Percentiles rank a stretch among this genome's conserved stretches.
These are phyloP conservation scores for Cacoxenus indagator DNA, from an alignment of 2,888 invertebrate genomes.

Conservation along the genomic window DNA sequence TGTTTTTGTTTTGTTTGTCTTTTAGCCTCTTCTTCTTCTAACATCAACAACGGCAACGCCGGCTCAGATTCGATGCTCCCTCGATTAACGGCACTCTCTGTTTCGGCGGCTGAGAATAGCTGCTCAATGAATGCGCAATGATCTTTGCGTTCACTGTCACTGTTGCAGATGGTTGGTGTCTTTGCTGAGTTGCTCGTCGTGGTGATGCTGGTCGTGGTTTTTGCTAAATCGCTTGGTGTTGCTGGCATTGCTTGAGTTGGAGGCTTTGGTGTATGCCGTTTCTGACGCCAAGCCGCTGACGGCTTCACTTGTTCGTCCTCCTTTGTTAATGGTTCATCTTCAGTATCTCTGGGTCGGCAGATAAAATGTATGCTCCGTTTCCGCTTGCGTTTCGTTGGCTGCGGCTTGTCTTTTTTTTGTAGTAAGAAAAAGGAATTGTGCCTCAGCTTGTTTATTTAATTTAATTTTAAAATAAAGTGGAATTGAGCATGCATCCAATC, in stretches of 20 bases:
- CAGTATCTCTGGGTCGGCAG: conserved; percentile 29
- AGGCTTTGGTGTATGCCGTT: conserved; percentile 48
- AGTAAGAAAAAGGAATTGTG: neutral
- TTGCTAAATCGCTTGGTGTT: neutral
- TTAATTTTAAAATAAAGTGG: neutral
- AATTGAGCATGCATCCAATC: neutral
- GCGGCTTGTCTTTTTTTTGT: neutral
- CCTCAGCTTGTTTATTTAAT: neutral
- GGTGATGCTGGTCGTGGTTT: neutral
- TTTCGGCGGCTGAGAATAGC: conserved; percentile 32
- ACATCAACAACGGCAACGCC: neutral
- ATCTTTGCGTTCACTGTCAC: conserved; percentile 31
- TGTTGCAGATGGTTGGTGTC: conserved; percentile 17
- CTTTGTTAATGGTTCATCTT: conserved; percentile 7
- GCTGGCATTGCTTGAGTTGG: conserved; percentile 27
- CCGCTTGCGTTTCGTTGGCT: conserved; percentile 18
- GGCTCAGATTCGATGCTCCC: neutral
- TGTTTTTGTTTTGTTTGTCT: conserved; percentile 34
- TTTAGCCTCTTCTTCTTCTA: neutral
- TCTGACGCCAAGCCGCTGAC: conserved; percentile 29
- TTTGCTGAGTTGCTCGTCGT: conserved; percentile 15
- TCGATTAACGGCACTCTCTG: neutral
- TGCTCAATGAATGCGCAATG: conserved; percentile 49
- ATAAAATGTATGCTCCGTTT: conserved; percentile 34
- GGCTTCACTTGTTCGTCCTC: neutral